Evolutionary conservation across 2,888 invertebrate genomes (phyloP), one percentile per base, ranked within the genome.

Genomic region (Limnephilus marmoratus): DNA sequence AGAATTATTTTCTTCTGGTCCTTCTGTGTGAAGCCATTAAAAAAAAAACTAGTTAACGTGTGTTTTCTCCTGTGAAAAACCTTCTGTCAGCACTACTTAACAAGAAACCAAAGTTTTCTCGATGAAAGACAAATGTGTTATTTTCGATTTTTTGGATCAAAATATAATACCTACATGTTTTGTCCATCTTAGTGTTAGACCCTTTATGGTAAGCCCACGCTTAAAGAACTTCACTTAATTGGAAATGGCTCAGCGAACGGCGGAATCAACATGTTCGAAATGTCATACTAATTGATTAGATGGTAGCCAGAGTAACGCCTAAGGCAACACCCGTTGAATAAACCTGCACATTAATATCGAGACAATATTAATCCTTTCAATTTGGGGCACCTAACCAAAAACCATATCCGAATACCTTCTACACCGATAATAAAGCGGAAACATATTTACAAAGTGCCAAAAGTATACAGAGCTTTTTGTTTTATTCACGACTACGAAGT

Each of bases 231-330:
- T 68, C 18, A 18, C 68, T 68, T 68, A 68, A 68, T 68, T 68
- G 68, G 68, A 68, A 68, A 68, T 24, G 24, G 68, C n/a, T 68
- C 68, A 68, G 9, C 68, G 68, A 68, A 68, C 24, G n/a, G n/a
- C 68, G 68, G 68, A 68, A 68, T 68, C 68, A 68, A 24, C 68
- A 68, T 68, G 68, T 68, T 68, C 24, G 68, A 68, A 68, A 68
- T 68, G 82, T 82, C 82, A 31, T 18, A 82, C 34, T 82, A 82
- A 82, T 82, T 82, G 82, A 82, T 82, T 82, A 82, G 82, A 1
- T 24, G 31, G 82, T 34, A 5, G 82, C 34, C 15, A 34, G 18
- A 34, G 82, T 82, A 68, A 24, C 24, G 68, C 82, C 15, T 34
- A 9, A 5, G 31, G 82, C 82, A 29, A 31, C 31, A 18, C 34